Percentiles rank a stretch among this genome's conserved stretches.
Evolutionary conservation across 2,797 vertebrate species (phyloP).

Genomic region (Acanthornis magna): DNA sequence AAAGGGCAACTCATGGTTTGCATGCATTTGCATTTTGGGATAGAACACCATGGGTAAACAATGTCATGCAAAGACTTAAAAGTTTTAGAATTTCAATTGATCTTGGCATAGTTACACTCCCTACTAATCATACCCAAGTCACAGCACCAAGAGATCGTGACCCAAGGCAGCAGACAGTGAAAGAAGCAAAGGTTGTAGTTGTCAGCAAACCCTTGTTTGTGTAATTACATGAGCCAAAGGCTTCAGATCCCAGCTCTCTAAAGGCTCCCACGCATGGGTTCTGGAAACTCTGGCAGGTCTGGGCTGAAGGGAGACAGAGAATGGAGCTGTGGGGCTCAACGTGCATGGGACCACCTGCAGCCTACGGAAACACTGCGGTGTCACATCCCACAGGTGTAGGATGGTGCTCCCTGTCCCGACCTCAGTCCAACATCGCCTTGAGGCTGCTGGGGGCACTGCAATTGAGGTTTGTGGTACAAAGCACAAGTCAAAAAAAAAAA

Average conservation of each 20-base stretch:
- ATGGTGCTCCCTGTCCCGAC: rapidly evolving
- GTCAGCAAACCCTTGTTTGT: not conserved
- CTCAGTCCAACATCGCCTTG: not conserved
- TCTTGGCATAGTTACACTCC: not conserved
- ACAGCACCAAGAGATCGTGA: not conserved
- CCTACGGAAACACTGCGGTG: rapidly evolving
- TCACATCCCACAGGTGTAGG: not conserved
- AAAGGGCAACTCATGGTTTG: too few species aligned
- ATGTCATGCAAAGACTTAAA: not conserved
- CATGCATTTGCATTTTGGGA: too few species aligned
- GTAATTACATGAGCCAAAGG: not conserved
- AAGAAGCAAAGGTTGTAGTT: not conserved
- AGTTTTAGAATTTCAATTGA: not conserved
- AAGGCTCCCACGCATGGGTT: not conserved
- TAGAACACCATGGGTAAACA: not conserved
- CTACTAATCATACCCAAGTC: not conserved
- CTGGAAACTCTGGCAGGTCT: not conserved
- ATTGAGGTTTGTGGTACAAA: not conserved
- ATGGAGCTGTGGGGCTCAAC: rapidly evolving
- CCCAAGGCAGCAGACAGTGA: not conserved
- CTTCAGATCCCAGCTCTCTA: not conserved
- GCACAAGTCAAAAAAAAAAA: not conserved
- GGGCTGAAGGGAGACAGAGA: not conserved
- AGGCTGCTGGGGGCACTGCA: not conserved
- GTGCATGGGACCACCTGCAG: not conserved